Conservation (phyloP, 2,888 invertebrate genomes). For the Drosophila flavopinicola region DNA sequence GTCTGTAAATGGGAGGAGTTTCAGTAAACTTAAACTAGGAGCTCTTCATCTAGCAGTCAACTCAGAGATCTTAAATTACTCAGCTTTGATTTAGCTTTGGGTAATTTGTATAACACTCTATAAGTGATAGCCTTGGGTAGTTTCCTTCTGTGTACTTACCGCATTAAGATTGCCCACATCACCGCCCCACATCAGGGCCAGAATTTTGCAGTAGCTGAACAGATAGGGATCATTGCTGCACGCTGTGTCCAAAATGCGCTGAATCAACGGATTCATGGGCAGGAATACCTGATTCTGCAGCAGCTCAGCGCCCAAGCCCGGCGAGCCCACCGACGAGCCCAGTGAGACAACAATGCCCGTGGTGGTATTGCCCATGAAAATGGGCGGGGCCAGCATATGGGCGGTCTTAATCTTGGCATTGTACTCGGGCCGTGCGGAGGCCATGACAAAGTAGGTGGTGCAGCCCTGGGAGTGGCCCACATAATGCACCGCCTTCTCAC, state of each 20-base stretch:
- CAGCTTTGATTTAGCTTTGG: too few relatives aligned
- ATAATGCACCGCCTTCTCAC: slow-evolving; percentile 85
- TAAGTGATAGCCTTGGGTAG: background rate
- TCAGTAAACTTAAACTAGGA: background rate
- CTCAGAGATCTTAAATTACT: too few relatives aligned
- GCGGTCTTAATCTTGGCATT: slow-evolving; percentile 85
- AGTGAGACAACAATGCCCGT: slow-evolving; percentile 84
- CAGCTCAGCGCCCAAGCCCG: slow-evolving; percentile 55
- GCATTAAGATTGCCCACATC: slow-evolving; percentile 67
- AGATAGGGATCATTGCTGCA: slow-evolving; percentile 68
- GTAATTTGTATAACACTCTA: too few relatives aligned
- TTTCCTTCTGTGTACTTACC: slow-evolving; percentile 44
- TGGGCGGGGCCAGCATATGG: slow-evolving; percentile 88
- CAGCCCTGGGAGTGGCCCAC: slow-evolving; percentile 88
- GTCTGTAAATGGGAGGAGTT: slow-evolving; percentile 47
- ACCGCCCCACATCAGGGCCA: slow-evolving; percentile 74
- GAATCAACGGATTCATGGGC: slow-evolving; percentile 70
- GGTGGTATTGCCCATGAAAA: slow-evolving; percentile 86
- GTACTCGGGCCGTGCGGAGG: slow-evolving; percentile 84
- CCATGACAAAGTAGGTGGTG: slow-evolving; percentile 85
- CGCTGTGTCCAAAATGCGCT: slow-evolving; percentile 64
- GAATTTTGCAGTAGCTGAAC: slow-evolving; percentile 60
- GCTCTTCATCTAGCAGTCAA: too few relatives aligned
- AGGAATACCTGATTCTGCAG: slow-evolving; percentile 86
- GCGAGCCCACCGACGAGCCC: slow-evolving; percentile 77